Base-by-base conservation (phyloP, 2,888 invertebrate species). In the Cantharis rufa region DNA sequence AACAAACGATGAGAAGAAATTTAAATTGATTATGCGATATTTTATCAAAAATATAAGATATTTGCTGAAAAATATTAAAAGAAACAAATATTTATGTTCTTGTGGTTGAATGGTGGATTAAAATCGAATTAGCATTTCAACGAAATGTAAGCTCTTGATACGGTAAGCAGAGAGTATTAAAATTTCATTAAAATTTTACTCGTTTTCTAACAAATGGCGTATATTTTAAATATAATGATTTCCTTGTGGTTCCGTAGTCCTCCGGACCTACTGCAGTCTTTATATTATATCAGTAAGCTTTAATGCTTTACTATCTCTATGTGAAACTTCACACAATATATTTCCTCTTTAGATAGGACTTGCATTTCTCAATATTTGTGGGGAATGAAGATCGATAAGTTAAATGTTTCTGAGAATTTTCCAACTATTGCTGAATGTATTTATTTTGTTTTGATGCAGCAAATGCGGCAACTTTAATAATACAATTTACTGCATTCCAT, bases 141-240 rank as follows among this genome's bases (percentile, higher is more conserved):
- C 68, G 21, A 27, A 68, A 68, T 68, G 68, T 68, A 68, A 68
- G 68, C 68, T 68, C 68, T 68, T 68, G 68, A 68, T 68, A 27
- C 68, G 68, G 68, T 24, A 24, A 24, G 15, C 21, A 68, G 27
- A 21, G 21, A 21, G 27, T 68, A 68, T 68, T 68, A 68, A 68
- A 68, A 68, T 68, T 68, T 68, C 68, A 68, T 68, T 68, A 48
- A 48, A 48, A 48, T 68, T 15, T 21, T 68, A 24, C 68, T 24
- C 68, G 68, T 68, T 68, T 68, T 68, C 10, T 21, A 68, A 48
- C 13, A 48, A 48, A 48, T 48, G 48, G 48, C 48, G 48, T 48
- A 48, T n/a, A 48, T 48, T 48, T 48, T 48, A 48, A 48, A 48
- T 48, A 48, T 48, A 48, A 48, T 48, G 48, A 48, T 48, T 48